Evolutionary conservation across 2,113 vertebrate species (phyloP).

Genomic region (Bufo gargarizans): DNA sequence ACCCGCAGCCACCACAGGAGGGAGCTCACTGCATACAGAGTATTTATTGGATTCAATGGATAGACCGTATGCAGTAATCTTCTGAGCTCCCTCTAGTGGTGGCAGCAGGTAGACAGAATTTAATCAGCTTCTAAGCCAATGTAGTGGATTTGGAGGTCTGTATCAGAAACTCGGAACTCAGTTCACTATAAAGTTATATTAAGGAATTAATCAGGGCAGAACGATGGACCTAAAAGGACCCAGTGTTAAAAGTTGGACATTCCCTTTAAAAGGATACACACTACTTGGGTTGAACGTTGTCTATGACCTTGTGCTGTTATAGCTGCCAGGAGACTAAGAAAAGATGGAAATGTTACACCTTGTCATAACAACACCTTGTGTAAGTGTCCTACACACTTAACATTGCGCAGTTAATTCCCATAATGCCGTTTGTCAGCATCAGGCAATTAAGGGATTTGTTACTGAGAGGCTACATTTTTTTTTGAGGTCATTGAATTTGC

Average conservation of each 20-base stretch:
- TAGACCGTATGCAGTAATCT: too few relatives aligned
- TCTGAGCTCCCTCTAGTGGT: neutral
- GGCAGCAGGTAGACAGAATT: neutral
- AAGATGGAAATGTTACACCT: conserved; percentile 7
- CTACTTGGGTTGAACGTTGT: neutral
- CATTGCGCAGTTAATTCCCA: conserved; percentile 6
- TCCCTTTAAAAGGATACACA: neutral
- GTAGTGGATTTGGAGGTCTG: neutral
- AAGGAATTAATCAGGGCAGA: neutral
- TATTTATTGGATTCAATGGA: too few relatives aligned
- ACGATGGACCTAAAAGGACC: neutral
- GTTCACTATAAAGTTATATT: neutral
- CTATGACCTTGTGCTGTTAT: neutral
- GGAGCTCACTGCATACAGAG: too few relatives aligned
- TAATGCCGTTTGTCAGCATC: conserved; percentile 44
- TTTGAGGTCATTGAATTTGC: conserved; percentile 37
- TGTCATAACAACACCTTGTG: neutral
- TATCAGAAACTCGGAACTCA: neutral
- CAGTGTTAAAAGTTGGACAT: neutral
- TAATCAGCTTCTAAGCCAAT: too few relatives aligned
- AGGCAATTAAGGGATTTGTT: conserved; percentile 55
- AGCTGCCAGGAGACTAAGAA: neutral
- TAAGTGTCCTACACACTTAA: conserved; percentile 5
- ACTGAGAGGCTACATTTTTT: conserved; percentile 29
- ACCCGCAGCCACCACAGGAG: too few relatives aligned